Evolutionary conservation across 2,113 vertebrate species (phyloP), one percentile per base, ranked within the genome.

Genomic region (Xiphias gladius): DNA sequence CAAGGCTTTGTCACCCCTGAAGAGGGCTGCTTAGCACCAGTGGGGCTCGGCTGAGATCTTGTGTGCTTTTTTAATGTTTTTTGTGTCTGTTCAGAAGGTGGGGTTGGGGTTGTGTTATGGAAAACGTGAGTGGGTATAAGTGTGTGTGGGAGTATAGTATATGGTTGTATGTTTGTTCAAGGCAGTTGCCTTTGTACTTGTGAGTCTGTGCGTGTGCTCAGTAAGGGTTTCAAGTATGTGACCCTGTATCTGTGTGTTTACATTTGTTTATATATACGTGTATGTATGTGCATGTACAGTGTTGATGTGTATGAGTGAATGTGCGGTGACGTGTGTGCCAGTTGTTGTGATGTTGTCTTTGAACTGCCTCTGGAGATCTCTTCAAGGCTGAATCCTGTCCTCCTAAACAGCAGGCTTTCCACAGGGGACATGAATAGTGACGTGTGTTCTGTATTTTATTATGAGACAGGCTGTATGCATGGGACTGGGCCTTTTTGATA

Each of bases 301-400:
- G 58, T 11, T 26, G 66, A 35, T 48, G 64, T 76, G 59, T 59
- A 13, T 54, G 74, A 62, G 30, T 74, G 83, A 62, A 54, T 76
- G 16, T 58, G 22, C 24, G 13, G 30, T 39, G 13, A 50, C n/a
- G 7, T 61, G 67, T 37, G 62, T 69, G 55, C 59, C 57, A 59
- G 41, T 76, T 76, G 32, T 28, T 77, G 71, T 78, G 83, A 63
- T 72, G 50, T 83, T 84, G 65, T 79, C 78, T 89, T 84, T 90
- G 68, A 91, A 83, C 46, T 72, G 82, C 76, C 86, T 80, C 59
- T 67, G 64, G 89, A 91, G 84, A 91, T 76, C 59, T 63, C 67
- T 85, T 87, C 73, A 83, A 82, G 85, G 80, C 81, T 87, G 78
- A 83, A 65, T 79, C 76, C 81, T 86, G 88, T 88, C 89, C 75